These are phyloP conservation scores for Cosmia trapezina DNA, from an alignment of 2,888 invertebrate species.

Conservation along the genomic window DNA sequence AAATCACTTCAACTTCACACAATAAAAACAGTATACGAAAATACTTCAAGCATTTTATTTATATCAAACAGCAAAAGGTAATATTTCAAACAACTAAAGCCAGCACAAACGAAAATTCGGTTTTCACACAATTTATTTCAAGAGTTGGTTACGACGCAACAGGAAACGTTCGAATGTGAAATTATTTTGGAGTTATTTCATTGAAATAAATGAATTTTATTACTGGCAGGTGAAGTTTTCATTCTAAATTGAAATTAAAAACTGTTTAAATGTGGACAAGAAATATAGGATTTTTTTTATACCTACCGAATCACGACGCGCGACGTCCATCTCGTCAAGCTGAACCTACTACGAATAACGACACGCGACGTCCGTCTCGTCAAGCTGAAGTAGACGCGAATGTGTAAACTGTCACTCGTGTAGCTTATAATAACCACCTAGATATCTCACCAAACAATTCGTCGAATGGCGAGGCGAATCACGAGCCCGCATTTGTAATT, in stretches of 20 bases:
- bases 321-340: too few relatives aligned
- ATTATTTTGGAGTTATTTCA: constrained; percentile 35
- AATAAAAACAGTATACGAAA: constrained; percentile 2
- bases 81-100: constrained; percentile 43
- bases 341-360: too few relatives aligned
- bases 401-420: too few relatives aligned
- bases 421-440: too few relatives aligned
- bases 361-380: too few relatives aligned
- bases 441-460: too few relatives aligned
- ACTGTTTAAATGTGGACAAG: too few relatives aligned
- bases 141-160: constrained; percentile 28
- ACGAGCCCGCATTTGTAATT: too few relatives aligned
- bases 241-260: constrained; percentile 3
- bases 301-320: too few relatives aligned
- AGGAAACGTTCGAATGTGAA: constrained; percentile 41
- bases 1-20: not conserved
- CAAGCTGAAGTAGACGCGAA: too few relatives aligned
- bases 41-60: constrained; percentile 33
- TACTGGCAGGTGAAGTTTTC: constrained; percentile 10
- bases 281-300: too few relatives aligned
- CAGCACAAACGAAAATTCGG: constrained; percentile 38
- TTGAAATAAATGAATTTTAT: constrained; percentile 27
- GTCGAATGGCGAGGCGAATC: too few relatives aligned
- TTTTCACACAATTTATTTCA: constrained; percentile 51
- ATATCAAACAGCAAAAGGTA: constrained; percentile 15